A percentile compares a stretch with the other conserved stretches of the same genome.
These are phyloP conservation scores for Harpalus rufipes DNA, from an alignment of 2,888 invertebrate species.

Conservation along the genomic window DNA sequence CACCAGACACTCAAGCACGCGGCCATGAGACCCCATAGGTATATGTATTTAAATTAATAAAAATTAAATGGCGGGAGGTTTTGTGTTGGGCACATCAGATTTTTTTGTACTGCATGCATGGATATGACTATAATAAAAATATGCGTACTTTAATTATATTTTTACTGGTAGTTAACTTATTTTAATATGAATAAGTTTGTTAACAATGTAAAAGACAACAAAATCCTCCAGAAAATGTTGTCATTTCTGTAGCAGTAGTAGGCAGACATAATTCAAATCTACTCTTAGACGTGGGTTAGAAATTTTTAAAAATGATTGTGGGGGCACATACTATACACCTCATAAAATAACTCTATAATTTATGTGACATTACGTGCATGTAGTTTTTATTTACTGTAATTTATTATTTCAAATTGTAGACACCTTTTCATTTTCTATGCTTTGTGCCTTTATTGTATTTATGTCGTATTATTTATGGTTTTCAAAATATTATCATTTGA, in stretches of 20 bases:
- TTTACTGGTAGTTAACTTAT: not conserved
- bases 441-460: constrained; percentile 31
- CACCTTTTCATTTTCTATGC: constrained; percentile 23
- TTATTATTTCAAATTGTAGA: constrained; percentile 52
- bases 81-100: too few relatives aligned
- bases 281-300: constrained; percentile 50
- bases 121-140: too few relatives aligned
- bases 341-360: constrained; percentile 54
- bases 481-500: constrained; percentile 19
- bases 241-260: constrained; percentile 24
- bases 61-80: too few relatives aligned
- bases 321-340: constrained; percentile 51
- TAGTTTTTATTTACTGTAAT: constrained; percentile 46
- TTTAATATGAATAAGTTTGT: constrained; percentile 45
- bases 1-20: too few relatives aligned
- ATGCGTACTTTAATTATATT: too few relatives aligned
- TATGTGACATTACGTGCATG: constrained; percentile 55
- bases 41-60: too few relatives aligned
- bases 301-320: constrained; percentile 51
- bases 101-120: too few relatives aligned
- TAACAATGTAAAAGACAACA: not conserved
- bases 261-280: constrained; percentile 54
- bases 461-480: constrained; percentile 17
- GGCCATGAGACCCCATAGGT: too few relatives aligned
- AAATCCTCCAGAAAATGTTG: constrained; percentile 31